Evolutionary conservation across 1,140 invertebrate genomes (phyloP), one percentile per base, ranked within the genome.

Genomic region (Alviniconcha marisindica): DNA sequence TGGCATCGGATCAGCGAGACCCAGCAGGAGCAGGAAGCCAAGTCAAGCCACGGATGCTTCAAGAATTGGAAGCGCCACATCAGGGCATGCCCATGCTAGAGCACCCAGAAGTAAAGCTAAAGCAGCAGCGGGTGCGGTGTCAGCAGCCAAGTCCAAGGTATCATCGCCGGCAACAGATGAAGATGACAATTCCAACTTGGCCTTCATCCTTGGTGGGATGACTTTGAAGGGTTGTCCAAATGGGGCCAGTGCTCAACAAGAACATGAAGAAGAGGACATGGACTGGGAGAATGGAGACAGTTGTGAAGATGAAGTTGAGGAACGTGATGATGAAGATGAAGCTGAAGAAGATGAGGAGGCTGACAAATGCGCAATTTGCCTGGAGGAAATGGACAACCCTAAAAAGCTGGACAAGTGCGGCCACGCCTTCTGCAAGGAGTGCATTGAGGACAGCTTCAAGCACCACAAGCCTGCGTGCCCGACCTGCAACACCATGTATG

Each of bases 401-500:
- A 85, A 63, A 36, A 83, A 79, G 24, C 74, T 88, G 71, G 78
- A 85, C 18, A 88, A 88, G 84, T 88, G 87, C 81, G 66, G 81
- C 4, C 87, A 88, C 56, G 60, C 80, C 5, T 88, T 88, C 60
- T 88, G 87, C 69, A 66, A 28, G 24, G 77, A 82, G 28, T 88
- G 87, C 48, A 88, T 88, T 18, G 71, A 84, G 2, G 40, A 83
- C 63, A 77, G 80, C 79, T 87, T 88, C 69, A 24, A 33, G 21
- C 73, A 82, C 54, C 71, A 76, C 54, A 83, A 85, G 44, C 87
- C 87, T 0, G 83, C 79, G 4, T 90, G 89, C 84, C 87, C 89
- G 2, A 81, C 76, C 14, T 90, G 89, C 78, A 87, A 87, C 36
- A 84, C 31, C 14, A 44, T 86, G 71, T 89, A 89, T 76, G 87